Base-by-base conservation (phyloP, 2,113 vertebrate species). In the Capreolus pygargus region DNA sequence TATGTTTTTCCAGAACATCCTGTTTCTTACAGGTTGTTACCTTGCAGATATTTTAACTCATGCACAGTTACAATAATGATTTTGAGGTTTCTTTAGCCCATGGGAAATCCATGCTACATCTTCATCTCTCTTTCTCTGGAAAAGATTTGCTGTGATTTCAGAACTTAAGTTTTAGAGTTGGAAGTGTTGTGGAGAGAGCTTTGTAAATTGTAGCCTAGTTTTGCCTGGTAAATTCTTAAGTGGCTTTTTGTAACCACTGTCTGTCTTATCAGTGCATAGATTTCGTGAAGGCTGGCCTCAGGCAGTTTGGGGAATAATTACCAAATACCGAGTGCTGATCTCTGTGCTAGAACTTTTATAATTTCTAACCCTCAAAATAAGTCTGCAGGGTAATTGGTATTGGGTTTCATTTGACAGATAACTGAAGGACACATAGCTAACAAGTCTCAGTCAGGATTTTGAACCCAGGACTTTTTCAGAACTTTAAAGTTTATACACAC, bases 11-110 rank as follows among this genome's bases (percentile, higher is more conserved):
- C 27, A 89, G 76, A 79, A 78, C 70, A 15, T 96, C 47, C 50
- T 92, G 57, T 92, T 95, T 95, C 55, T 86, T 96, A 54, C 30
- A 25, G 28, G 5, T 45, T 47, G 36, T 94, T 93, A 52, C 14
- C 27, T 95, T 96, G 60, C 83, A 95, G 82, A 50, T 89, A 30
- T 96, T 98, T 97, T 74, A 84, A 36, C 17, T 79, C 30, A 43
- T 70, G 15, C 83, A 45, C 30, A 81, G 67, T 45, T 89, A 86
- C 67, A 95, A 64, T 92, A 82, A 91, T 90, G 64, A 23, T 91
- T 50, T 91, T 83, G 61, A 94, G 57, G 13, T 15, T 60, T 85
- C 67, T 87, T 94, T 96, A 84, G 57, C 25, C 30, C 23, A 50
- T 25, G 39, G 25, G 19, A 94, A 94, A 81, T 88, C 64, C 25